These are phyloP conservation scores for Glaucomys volans DNA, from an alignment of 2,113 vertebrate species.

Conservation along the genomic window DNA sequence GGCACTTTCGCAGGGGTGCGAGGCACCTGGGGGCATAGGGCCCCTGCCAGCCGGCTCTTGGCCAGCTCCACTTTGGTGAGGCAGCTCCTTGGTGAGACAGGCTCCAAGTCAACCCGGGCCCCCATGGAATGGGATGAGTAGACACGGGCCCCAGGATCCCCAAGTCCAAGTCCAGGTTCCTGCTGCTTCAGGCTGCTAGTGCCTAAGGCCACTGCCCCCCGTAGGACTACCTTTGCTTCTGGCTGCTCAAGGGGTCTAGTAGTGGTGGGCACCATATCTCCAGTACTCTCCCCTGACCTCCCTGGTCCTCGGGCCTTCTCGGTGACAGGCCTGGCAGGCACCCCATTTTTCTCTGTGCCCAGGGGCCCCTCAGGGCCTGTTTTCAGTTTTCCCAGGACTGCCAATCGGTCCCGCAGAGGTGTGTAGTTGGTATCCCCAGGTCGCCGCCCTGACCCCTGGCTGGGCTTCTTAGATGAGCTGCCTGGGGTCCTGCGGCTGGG, in stretches of 20 bases:
- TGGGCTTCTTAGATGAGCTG: constrained; percentile 86
- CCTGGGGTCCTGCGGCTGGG: constrained; percentile 79
- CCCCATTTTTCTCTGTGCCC: constrained; percentile 69
- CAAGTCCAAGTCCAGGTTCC: constrained; percentile 80
- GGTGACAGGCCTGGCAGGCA: constrained; percentile 28
- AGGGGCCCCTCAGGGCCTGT: constrained; percentile 84
- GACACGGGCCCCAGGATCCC: constrained; percentile 85
- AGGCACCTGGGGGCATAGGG: constrained; percentile 85
- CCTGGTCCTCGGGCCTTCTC: constrained; percentile 74
- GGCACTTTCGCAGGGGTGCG: constrained; percentile 91
- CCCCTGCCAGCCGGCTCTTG: constrained; percentile 87
- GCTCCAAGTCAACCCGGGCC: constrained; percentile 87
- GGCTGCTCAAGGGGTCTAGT: constrained; percentile 68
- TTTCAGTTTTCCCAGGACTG: constrained; percentile 90
- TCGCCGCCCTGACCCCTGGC: constrained; percentile 81
- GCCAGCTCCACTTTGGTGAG: constrained; percentile 89
- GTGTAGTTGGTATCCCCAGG: constrained; percentile 88
- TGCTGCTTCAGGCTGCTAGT: constrained; percentile 89
- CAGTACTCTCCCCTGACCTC: constrained; percentile 67
- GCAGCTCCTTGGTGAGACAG: constrained; percentile 83
- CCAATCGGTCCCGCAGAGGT: constrained; percentile 92
- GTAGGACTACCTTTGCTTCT: constrained; percentile 58
- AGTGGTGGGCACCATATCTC: constrained; percentile 32
- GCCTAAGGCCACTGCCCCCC: constrained; percentile 74
- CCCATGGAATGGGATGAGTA: constrained; percentile 85